Conservation (phyloP, 2,797 vertebrate species). For the Eremophila alpestris region DNA sequence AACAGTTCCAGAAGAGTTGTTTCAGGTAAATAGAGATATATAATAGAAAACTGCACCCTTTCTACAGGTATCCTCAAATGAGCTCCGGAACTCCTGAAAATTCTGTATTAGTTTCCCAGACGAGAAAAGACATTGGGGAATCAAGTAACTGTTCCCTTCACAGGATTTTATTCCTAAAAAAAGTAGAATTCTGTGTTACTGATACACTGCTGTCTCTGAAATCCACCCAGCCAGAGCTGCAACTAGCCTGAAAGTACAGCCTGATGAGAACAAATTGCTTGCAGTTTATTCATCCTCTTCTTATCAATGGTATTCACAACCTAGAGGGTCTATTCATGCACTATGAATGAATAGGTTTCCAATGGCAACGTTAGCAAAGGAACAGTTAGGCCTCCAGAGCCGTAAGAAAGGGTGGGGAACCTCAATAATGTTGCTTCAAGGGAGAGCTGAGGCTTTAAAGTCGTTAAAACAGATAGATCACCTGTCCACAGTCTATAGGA, state of each 20-base stretch:
- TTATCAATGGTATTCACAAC: constrained; percentile 65
- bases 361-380: constrained; percentile 70
- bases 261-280: constrained; percentile 50
- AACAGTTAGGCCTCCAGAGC: constrained; percentile 44
- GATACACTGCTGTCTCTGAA: neutral
- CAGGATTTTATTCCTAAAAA: constrained; percentile 14
- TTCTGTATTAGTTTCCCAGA: neutral
- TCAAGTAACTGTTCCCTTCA: neutral
- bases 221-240: constrained; percentile 66
- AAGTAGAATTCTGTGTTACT: neutral
- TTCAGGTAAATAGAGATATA: neutral
- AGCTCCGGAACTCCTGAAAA: neutral
- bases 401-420: constrained; percentile 50
- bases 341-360: constrained; percentile 78
- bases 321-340: constrained; percentile 68
- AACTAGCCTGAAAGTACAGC: constrained; percentile 30
- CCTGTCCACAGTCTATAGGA: neutral
- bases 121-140: neutral
- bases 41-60: neutral
- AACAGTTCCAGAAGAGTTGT: neutral
- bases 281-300: constrained; percentile 34
- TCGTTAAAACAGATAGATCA: constrained; percentile 3
- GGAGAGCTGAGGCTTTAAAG: neutral
- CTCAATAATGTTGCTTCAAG: constrained; percentile 24
- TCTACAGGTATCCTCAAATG: neutral